Base-by-base conservation (phyloP, 2,113 vertebrate species). In the Misgurnus mizolepis region DNA sequence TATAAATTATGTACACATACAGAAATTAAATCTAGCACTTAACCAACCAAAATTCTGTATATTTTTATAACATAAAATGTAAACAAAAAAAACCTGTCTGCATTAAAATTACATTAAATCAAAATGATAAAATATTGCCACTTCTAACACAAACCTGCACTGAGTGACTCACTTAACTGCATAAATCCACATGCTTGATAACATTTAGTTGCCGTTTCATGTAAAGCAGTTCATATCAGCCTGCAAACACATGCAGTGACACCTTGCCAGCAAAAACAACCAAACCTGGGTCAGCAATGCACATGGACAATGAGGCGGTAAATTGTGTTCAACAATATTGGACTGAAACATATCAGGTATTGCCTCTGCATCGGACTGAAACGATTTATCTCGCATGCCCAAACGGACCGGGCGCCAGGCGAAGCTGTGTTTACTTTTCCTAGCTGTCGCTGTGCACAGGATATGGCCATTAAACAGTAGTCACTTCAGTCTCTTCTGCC, bases 241-340 rank as follows among this genome's bases (percentile, higher is more conserved):
- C 6, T 55, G 58, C 47, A 77, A 65, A 77, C 75, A 77, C 22
- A 77, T 43, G 62, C 22, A 77, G 62, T 18, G 62, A 22, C 49
- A 77, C 75, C 27, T 41, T 66, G 75, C 75, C 75, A 77, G 61
- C 22, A 15, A 76, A 74, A 65, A 76, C 73, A 76, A 6, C 60
- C 43, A 61, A 66, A 76, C 47, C n/a, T 12, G 43, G 50, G 61
- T 76, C 61, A 55, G 17, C 47, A 34, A 77, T 66, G 60, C 45
- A 41, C 60, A 2, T 5, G 62, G 34, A 65, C 45, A 77, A 77
- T 75, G 60, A 67, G 49, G 61, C 62, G 4, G 61, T 55, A 77
- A 77, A 66, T 55, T 77, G 62, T 77, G 15, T 55, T 77, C 62
- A 18, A 77, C 62, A 66, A 53, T 41, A 77, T 40, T 66, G 62